Evolutionary conservation across 2,797 vertebrate genomes (phyloP), one percentile per base, ranked within the genome.

Genomic region (Adrianichthys oophorus): DNA sequence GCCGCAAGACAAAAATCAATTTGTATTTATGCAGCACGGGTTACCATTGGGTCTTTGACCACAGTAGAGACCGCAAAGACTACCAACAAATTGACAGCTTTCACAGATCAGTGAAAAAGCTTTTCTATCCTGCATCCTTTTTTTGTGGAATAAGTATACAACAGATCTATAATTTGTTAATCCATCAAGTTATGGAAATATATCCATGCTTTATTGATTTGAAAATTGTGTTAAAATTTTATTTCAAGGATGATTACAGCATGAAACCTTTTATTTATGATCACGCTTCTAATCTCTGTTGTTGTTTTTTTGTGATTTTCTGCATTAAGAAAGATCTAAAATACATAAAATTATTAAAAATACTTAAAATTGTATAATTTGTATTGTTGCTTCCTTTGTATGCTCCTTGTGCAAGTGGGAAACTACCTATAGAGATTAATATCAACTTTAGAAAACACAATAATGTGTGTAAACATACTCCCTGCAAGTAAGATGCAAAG

Each of bases 1-100:
- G 65, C 70, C 73, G 48, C 70, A 70, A 58, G 69, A 71, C 54
- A 16, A 45, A 67, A 67, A 81, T 74, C 69, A 68, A 77, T 77
- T 58, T 15, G 3, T 65, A 70, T 66, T 29, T 59, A 65, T 18
- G 40, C 7, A 18, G 16, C 23, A 29, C 21, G 50, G 68, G 62
- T 70, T 21, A 68, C 63, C 55, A 70, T 48, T 8, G 43, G 26
- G 47, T 66, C 54, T 59, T 77, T 70, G 26, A 62, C 48, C 23
- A 47, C 50, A 52, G 51, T 18, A 16, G 26, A 47, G 40, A 10
- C 2, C 56, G 59, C 16, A 41, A 19, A 19, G 17, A 42, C 59
- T 18, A 52, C 52, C 41, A n/a, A 54, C 50, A 47, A 62, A 41
- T 45, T 54, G 15, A 58, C 54, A 48, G 42, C 15, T 58, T 52